These are phyloP conservation scores for Gambusia holbrooki DNA, from an alignment of 2,113 vertebrate genomes.

Conservation along the genomic window DNA sequence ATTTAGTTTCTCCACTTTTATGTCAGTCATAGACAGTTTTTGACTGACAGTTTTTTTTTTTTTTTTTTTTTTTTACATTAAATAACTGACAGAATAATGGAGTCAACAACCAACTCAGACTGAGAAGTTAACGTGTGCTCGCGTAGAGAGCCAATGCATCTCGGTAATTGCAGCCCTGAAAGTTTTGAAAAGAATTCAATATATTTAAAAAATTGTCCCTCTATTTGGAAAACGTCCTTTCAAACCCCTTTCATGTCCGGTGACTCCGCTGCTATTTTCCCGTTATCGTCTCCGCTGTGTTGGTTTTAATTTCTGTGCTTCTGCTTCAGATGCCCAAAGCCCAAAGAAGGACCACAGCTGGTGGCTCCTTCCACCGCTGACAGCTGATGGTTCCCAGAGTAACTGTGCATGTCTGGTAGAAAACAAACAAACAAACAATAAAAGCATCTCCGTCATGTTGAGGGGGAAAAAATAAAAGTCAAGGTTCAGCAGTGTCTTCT, in stretches of 20 bases:
- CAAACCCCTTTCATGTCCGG: neutral
- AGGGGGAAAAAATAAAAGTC: constrained; percentile 6
- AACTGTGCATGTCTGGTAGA: constrained; percentile 8
- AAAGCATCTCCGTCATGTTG: constrained; percentile 29
- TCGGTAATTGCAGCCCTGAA: neutral
- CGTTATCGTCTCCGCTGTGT: constrained; percentile 6
- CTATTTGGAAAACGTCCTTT: neutral
- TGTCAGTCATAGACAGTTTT: no score
- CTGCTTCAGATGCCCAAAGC: constrained; percentile 32
- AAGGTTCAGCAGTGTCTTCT: constrained; percentile 15
- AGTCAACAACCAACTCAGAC: no score
- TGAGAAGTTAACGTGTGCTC: no score
- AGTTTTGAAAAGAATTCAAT: neutral
- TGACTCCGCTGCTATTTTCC: constrained; percentile 6
- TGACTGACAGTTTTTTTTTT: no score
- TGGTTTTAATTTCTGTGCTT: constrained; percentile 32
- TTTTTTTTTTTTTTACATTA: no score
- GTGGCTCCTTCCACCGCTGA: constrained; percentile 22
- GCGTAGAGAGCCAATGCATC: no score
- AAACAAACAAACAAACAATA: neutral
- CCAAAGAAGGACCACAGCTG: constrained; percentile 25
- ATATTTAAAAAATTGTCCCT: neutral
- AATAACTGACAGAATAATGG: no score
- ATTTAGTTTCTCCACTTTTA: no score
- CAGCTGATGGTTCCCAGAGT: constrained; percentile 50